Evolutionary conservation across 2,888 invertebrate species (phyloP).

Genomic region (Acheta domesticus): DNA sequence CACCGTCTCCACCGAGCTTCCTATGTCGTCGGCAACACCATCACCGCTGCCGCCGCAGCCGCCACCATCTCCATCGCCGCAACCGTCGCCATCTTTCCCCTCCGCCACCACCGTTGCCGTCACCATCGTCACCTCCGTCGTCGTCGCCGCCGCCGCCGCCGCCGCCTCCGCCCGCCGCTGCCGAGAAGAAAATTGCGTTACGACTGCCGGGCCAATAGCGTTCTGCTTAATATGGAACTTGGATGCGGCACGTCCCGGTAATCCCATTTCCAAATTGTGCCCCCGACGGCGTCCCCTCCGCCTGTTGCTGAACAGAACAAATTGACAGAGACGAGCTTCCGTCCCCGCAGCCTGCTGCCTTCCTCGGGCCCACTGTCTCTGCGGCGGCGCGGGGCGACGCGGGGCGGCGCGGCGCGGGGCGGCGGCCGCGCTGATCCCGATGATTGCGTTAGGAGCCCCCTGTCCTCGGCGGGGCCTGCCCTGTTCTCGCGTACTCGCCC

Average conservation of each 20-base stretch:
- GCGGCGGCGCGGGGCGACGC: neutral
- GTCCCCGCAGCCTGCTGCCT: neutral
- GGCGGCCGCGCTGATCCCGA: neutral
- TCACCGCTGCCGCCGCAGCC: too few species aligned
- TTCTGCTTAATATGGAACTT: slow-evolving; percentile 18
- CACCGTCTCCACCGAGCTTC: too few species aligned
- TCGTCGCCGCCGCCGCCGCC: neutral
- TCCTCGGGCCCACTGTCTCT: too few species aligned
- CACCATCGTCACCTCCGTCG: neutral
- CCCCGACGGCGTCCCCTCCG: neutral
- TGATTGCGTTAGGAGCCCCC: neutral
- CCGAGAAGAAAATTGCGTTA: slow-evolving; percentile 1
- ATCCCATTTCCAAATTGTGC: slow-evolving; percentile 8
- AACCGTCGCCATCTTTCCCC: too few species aligned
- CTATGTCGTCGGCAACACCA: too few species aligned
- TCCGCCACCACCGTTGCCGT: too few species aligned
- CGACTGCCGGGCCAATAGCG: neutral
- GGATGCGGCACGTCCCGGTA: neutral
- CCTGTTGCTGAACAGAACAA: neutral
- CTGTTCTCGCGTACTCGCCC: neutral
- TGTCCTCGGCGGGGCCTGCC: neutral
- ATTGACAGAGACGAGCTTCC: neutral
- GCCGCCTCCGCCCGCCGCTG: neutral
- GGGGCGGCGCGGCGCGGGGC: neutral
- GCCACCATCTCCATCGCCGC: too few species aligned